Percentiles rank a stretch among this genome's conserved stretches.
Evolutionary conservation across 2,113 vertebrate genomes (phyloP).

Genomic region (Cyprinodon tularosa): DNA sequence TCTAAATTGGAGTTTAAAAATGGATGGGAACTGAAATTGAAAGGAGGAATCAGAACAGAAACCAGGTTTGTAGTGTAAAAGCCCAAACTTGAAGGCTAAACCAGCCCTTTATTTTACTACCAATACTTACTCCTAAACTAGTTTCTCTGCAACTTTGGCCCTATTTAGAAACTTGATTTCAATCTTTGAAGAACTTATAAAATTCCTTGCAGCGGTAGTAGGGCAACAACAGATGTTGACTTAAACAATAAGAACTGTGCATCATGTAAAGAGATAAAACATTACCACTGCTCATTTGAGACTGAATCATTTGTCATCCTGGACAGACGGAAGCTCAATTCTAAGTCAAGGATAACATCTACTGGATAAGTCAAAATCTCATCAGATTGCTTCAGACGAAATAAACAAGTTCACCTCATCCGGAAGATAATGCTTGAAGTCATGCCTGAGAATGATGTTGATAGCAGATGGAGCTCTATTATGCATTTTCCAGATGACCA

Average conservation of each 20-base stretch:
- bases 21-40: too few species aligned
- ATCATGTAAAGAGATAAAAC: slow-evolving; percentile 54
- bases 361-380: slow-evolving; percentile 75
- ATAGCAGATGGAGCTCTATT: slow-evolving; percentile 65
- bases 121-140: background rate
- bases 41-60: too few species aligned
- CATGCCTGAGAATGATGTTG: slow-evolving; percentile 55
- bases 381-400: slow-evolving; percentile 63
- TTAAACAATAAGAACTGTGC: background rate
- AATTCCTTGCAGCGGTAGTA: background rate
- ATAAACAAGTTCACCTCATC: slow-evolving; percentile 61
- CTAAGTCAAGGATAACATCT: slow-evolving; percentile 65
- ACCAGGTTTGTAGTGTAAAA: background rate
- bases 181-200: too few species aligned
- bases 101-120: background rate
- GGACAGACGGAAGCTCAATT: slow-evolving; percentile 62
- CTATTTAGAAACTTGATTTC: too few species aligned
- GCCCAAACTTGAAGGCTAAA: too few species aligned
- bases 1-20: too few species aligned
- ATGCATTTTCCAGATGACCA: slow-evolving; percentile 72
- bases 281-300: slow-evolving; percentile 60
- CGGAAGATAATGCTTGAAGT: slow-evolving; percentile 65
- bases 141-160: too few species aligned
- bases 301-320: slow-evolving; percentile 56
- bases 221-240: background rate